phyloP scores from a whole-genome alignment of 2,888 invertebrate species.

The Axea sp. region DNA sequence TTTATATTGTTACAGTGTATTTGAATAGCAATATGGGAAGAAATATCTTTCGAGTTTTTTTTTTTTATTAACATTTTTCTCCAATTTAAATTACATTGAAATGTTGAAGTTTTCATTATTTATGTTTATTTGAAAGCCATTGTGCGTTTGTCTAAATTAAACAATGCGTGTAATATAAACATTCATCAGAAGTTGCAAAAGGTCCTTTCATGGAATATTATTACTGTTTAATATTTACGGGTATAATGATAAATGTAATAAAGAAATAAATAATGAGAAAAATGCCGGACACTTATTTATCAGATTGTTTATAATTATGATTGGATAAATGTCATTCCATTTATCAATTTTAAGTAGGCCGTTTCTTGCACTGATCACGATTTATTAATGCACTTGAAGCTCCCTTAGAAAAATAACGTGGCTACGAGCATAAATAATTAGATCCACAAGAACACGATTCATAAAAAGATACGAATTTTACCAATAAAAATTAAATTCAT shows the following conservation, averaged over 20 bases:
- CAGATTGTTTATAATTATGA: slow-evolving; percentile 52
- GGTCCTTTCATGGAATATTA: too few species aligned
- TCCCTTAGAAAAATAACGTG: slow-evolving; percentile 8
- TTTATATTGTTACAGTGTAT: too few species aligned
- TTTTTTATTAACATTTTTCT: too few species aligned
- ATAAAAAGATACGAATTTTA: slow-evolving; percentile 9
- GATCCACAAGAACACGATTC: not conserved
- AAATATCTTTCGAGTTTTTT: too few species aligned
- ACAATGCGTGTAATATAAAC: too few species aligned
- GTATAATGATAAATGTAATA: slow-evolving; percentile 24
- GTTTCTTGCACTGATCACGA: slow-evolving; percentile 44
- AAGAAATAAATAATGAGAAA: slow-evolving; percentile 46
- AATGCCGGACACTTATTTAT: slow-evolving; percentile 15
- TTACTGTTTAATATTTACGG: too few species aligned
- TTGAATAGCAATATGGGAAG: too few species aligned
- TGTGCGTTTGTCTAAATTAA: too few species aligned
- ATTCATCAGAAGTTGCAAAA: too few species aligned
- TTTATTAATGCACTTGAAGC: slow-evolving; percentile 34
- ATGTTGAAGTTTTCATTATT: too few species aligned
- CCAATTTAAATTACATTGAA: too few species aligned
- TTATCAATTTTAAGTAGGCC: slow-evolving; percentile 50
- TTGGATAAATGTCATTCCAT: slow-evolving; percentile 54
- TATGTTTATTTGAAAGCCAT: too few species aligned
- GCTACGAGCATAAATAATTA: slow-evolving; percentile 7
- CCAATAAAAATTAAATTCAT: slow-evolving; percentile 4